phyloP scores from a whole-genome alignment of 2,113 vertebrate species.

The Mormyrus lacerda region DNA sequence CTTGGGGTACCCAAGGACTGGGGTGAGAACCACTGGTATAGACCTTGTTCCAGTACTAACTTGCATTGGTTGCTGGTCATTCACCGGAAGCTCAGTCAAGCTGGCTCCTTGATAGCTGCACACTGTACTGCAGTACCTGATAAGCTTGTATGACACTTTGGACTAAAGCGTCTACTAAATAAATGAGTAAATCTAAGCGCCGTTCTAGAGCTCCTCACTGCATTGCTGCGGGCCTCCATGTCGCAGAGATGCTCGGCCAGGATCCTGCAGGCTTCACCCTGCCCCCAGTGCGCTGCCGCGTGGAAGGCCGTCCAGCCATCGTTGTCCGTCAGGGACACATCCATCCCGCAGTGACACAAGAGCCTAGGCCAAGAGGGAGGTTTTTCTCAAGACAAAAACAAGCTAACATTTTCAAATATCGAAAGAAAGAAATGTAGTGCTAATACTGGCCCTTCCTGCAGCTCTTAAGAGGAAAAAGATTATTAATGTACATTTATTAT shows the following conservation, averaged over 20 bases:
- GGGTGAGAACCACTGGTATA: neutral
- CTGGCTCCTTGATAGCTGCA: neutral
- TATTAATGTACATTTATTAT: no score
- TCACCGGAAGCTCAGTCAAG: neutral
- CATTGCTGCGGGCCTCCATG: conserved; percentile 83
- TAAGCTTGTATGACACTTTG: neutral
- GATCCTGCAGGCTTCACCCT: conserved; percentile 79
- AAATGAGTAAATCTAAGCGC: neutral
- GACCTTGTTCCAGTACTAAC: neutral
- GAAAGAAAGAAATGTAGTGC: neutral
- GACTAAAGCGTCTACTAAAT: neutral
- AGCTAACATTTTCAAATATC: neutral
- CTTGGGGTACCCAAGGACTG: neutral
- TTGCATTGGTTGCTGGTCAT: neutral
- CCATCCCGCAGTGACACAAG: conserved; percentile 82
- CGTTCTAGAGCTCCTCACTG: conserved; percentile 60
- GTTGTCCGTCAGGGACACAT: conserved; percentile 73
- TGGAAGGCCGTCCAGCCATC: conserved; percentile 94
- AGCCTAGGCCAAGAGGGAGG: conserved; percentile 55
- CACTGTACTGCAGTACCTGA: neutral
- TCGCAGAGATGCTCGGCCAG: conserved; percentile 84
- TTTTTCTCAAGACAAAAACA: neutral
- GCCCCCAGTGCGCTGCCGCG: conserved; percentile 87
- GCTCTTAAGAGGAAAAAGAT: neutral
- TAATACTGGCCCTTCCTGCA: neutral